Evolutionary conservation across 2,888 invertebrate genomes (phyloP).

Genomic region (Mesorhabditis belari): DNA sequence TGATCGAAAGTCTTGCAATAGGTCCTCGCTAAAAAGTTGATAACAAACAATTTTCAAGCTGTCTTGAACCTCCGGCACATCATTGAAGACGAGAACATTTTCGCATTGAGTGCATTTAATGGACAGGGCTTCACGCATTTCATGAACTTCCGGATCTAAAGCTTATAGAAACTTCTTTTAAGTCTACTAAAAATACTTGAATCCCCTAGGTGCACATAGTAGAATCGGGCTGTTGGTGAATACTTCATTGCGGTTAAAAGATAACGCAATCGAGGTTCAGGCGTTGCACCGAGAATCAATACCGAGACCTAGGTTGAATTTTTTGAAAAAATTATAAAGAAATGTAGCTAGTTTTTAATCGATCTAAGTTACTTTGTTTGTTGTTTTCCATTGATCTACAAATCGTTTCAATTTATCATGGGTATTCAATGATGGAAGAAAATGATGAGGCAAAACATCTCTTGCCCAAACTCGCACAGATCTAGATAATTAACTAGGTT

Average conservation of each 20-base stretch:
- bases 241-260: constrained; percentile 47
- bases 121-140: constrained; percentile 33
- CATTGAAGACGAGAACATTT: constrained; percentile 57
- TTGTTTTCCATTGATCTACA: constrained; percentile 41
- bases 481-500: constrained; percentile 13
- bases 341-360: neutral
- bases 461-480: constrained; percentile 52
- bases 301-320: constrained; percentile 39
- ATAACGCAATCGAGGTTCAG: constrained; percentile 42
- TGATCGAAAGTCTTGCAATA: constrained; percentile 31
- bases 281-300: constrained; percentile 38
- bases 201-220: constrained; percentile 37
- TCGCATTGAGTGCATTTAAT: constrained; percentile 50
- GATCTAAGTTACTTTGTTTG: constrained; percentile 31
- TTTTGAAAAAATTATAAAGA: too few species aligned
- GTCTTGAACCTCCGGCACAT: constrained; percentile 47
- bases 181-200: too few species aligned
- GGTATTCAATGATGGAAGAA: constrained; percentile 25
- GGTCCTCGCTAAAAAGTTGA: constrained; percentile 31
- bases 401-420: constrained; percentile 35
- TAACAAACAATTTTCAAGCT: neutral
- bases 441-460: constrained; percentile 52
- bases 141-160: constrained; percentile 9
- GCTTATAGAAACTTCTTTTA: too few species aligned
- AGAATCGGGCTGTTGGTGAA: constrained; percentile 44